Percentiles rank a stretch among this genome's conserved stretches.
These are phyloP conservation scores for Sebastes paucispinis DNA, from an alignment of 2,797 vertebrate species.

Conservation along the genomic window DNA sequence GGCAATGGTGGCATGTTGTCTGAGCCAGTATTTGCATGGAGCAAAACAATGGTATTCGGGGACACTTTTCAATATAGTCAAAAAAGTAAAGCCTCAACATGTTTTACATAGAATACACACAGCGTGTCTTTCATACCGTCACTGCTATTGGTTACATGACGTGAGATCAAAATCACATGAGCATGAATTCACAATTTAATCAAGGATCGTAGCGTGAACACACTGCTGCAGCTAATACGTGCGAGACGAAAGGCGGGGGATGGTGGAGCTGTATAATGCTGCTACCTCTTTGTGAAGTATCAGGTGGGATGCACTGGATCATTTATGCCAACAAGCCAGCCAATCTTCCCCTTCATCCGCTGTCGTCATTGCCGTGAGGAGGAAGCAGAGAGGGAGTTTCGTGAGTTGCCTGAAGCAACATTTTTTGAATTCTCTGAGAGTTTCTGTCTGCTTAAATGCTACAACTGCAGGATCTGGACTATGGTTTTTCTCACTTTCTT, in stretches of 20 bases:
- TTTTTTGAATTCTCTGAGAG: constrained; percentile 9
- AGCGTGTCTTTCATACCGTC: not conserved
- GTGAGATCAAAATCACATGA: not conserved
- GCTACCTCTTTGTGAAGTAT: constrained; percentile 9
- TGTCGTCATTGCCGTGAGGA: constrained; percentile 30
- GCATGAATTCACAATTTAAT: not conserved
- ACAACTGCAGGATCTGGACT: not conserved
- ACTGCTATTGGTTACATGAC: not conserved
- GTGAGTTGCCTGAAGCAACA: constrained; percentile 20
- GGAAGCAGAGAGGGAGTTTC: constrained; percentile 1
- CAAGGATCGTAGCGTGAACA: not conserved
- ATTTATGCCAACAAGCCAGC: constrained; percentile 22
- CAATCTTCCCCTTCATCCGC: constrained; percentile 27
- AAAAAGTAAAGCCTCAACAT: not conserved
- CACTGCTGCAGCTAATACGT: too few species aligned
- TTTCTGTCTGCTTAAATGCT: not conserved
- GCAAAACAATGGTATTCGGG: not conserved
- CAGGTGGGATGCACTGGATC: constrained; percentile 26
- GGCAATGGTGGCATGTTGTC: not conserved
- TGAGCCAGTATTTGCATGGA: not conserved
- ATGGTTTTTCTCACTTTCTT: not conserved
- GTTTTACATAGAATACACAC: not conserved
- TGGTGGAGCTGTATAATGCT: not conserved
- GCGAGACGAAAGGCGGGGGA: not conserved
- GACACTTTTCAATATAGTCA: not conserved